phyloP scores from a whole-genome alignment of 2,888 invertebrate species.

The Pollenia amentaria region DNA sequence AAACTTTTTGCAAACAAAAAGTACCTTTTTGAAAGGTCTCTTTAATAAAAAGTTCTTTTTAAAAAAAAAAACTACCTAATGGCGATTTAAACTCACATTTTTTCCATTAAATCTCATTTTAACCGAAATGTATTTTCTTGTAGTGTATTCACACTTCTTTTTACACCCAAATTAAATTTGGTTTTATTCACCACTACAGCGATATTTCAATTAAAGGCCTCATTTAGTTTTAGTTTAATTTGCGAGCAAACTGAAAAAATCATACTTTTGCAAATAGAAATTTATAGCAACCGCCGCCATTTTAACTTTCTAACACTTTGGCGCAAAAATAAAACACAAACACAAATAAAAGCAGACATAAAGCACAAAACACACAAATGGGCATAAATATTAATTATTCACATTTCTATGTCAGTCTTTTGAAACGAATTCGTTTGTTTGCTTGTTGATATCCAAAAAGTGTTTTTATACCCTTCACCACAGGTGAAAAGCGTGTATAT shows the following conservation, averaged over 20 bases:
- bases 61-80: too few relatives aligned
- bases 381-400: constrained; percentile 27
- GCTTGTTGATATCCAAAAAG: too few relatives aligned
- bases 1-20: background rate
- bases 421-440: background rate
- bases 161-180: background rate
- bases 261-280: constrained; percentile 34
- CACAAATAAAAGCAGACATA: background rate
- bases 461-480: too few relatives aligned
- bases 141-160: too few relatives aligned
- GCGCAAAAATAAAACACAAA: background rate
- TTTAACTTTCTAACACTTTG: constrained; percentile 25
- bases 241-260: constrained; percentile 1
- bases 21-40: background rate
- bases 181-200: background rate
- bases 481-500: too few relatives aligned
- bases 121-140: too few relatives aligned
- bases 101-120: too few relatives aligned
- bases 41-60: background rate
- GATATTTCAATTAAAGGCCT: constrained; percentile 20
- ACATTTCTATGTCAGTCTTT: constrained; percentile 43
- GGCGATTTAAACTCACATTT: too few relatives aligned
- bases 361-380: background rate
- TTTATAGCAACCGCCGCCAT: constrained; percentile 29
- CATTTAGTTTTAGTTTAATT: constrained; percentile 36